A percentile compares a stretch with the other conserved stretches of the same genome.
Conservation (phyloP, 2,113 vertebrate species). For the Upupa epops region DNA sequence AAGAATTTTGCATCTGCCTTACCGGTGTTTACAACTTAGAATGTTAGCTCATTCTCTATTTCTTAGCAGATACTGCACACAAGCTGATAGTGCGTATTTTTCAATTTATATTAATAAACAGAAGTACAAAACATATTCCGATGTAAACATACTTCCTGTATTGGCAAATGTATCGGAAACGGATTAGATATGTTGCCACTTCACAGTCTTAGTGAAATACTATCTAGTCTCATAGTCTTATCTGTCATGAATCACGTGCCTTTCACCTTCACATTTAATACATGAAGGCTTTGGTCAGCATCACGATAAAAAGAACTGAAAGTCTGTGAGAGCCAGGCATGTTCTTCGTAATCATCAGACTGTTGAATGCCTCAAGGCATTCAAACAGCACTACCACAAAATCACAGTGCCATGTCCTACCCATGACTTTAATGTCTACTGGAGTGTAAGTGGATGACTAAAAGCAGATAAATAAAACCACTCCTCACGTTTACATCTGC, state of each 20-base stretch:
- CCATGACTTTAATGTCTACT: fast-evolving
- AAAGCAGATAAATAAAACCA: fast-evolving
- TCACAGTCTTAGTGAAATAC: not conserved
- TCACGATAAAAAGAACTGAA: not conserved
- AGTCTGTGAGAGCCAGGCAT: not conserved
- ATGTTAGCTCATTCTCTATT: not conserved
- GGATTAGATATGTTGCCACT: too few relatives aligned
- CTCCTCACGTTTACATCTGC: not conserved
- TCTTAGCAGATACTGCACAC: not conserved
- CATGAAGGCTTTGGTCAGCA: not conserved
- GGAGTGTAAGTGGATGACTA: not conserved
- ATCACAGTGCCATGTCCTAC: fast-evolving
- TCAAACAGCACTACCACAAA: not conserved
- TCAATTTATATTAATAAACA: not conserved
- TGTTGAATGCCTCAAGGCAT: fast-evolving
- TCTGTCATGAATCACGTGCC: fast-evolving
- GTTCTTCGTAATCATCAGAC: not conserved
- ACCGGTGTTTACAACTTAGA: not conserved
- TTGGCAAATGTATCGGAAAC: not conserved
- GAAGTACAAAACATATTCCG: not conserved
- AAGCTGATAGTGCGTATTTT: not conserved
- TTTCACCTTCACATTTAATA: not conserved
- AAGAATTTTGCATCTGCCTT: not conserved
- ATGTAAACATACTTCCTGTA: not conserved
- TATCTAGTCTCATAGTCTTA: not conserved